Base-by-base conservation (phyloP, 2,888 invertebrate genomes). In the Acheta domesticus region DNA sequence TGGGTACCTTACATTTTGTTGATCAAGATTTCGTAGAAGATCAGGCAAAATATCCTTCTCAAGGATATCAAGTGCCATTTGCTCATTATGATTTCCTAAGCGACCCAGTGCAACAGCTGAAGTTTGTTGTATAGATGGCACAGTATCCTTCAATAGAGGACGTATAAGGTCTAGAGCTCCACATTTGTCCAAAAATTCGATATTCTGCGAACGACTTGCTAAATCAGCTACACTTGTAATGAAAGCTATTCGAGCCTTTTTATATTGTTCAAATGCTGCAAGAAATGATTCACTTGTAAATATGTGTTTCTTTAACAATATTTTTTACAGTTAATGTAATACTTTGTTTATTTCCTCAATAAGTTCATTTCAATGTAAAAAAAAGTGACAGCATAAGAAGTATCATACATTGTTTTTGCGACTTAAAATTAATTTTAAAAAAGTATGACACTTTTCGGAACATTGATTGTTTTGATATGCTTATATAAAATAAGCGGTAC, bases 261-360 rank as follows among this genome's bases (percentile, higher is more conserved):
- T 94, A 85, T 95, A 95, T 80, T 93, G 91, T 85, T 94, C 93
- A 87, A 95, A 94, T 82, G 93, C 93, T 93, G 81, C 62, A 77
- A 79, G 62, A 36, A 36, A 36, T 36, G 36, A 5, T 36, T 36
- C 36, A 36, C 36, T 36, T 5, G 36, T 36, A 36, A 36, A 36
- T 36, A 36, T 36, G 36, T 36, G 5, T 36, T 36, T 36, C 36
- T 8, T 36, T 36, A 36, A 36, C 4, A 36, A 36, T 3, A 8
- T 36, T 36, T n/a, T 36, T 5, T 36, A 36, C 36, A 36, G 11
- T 36, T 36, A 36, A 36, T 36, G 11, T 8, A 36, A 36, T 36
- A 36, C 8, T 5, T 8, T 36, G n/a, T 36, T 36, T 8, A 36
- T 36, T 36, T 36, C 1, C 8, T 36, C 36, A 36, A 8, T 36